Percentiles rank a stretch among this genome's conserved stretches.
phyloP scores from a whole-genome alignment of 2,797 vertebrate genomes.

The Masticophis lateralis region DNA sequence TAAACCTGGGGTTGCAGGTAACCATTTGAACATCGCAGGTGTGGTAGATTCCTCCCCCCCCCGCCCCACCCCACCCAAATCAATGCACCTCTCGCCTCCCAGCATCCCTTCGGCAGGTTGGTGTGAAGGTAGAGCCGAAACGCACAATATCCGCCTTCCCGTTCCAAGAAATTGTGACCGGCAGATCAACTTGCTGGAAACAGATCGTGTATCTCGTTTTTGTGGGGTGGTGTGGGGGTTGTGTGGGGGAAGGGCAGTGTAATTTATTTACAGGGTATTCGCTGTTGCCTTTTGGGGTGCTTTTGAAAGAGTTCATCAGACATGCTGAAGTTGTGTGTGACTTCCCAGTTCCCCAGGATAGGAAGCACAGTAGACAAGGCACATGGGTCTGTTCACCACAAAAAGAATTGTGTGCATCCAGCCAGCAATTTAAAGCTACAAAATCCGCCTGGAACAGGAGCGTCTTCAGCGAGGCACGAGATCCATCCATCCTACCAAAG shows the following conservation, averaged over 20 bases:
- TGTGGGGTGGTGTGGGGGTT: slow-evolving; percentile 4
- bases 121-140: background rate
- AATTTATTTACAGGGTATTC: slow-evolving; percentile 54
- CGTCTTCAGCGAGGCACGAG: slow-evolving; percentile 57
- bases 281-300: background rate
- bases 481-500: slow-evolving; percentile 35
- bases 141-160: background rate
- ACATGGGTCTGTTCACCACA: slow-evolving; percentile 78
- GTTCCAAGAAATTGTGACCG: background rate
- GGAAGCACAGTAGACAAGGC: slow-evolving; percentile 86
- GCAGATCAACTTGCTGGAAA: slow-evolving; percentile 51
- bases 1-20: background rate
- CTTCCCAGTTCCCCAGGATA: slow-evolving; percentile 76
- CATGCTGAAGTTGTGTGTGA: slow-evolving; percentile 80
- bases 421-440: slow-evolving; percentile 78
- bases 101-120: background rate
- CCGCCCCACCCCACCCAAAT: background rate
- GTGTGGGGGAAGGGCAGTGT: background rate
- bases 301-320: slow-evolving; percentile 74
- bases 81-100: background rate
- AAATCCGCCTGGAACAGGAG: slow-evolving; percentile 55
- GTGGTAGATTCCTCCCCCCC: background rate
- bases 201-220: slow-evolving; percentile 27
- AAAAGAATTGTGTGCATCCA: slow-evolving; percentile 71
- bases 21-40: background rate